phyloP scores from a whole-genome alignment of 2,797 vertebrate genomes.

The Hippocampus kuda region DNA sequence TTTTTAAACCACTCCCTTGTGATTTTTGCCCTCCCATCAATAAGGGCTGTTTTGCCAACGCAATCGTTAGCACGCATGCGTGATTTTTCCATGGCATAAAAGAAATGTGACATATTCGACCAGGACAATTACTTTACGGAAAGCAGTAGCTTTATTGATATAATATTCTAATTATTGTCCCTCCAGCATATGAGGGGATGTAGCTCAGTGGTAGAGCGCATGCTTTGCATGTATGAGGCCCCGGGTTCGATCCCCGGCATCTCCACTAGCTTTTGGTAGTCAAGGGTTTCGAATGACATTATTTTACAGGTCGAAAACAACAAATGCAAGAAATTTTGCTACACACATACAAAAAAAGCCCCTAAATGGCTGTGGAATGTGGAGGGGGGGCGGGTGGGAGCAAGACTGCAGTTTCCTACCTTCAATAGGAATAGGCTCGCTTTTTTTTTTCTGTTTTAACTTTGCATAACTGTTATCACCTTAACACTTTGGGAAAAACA shows the following conservation, averaged over 20 bases:
- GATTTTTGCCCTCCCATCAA: neutral
- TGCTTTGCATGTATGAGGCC: conserved; percentile 75
- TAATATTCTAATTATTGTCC: fast-evolving
- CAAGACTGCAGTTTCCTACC: no score
- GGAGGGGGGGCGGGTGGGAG: no score
- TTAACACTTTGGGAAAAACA: no score
- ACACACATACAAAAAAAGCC: no score
- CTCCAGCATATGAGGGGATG: conserved; percentile 41
- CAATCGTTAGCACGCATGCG: neutral
- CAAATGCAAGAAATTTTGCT: no score
- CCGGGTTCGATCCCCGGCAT: conserved; percentile 73
- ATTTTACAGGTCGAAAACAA: no score
- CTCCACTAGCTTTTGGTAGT: conserved; percentile 31
- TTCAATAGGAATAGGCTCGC: no score
- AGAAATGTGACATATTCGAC: neutral
- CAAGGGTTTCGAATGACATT: no score
- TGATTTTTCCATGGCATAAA: neutral
- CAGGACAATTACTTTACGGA: neutral
- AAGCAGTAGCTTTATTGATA: neutral
- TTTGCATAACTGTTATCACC: no score
- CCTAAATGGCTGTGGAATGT: no score
- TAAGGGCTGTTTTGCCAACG: neutral
- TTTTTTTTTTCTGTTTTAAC: no score
- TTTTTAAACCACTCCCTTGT: neutral
- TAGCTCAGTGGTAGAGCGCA: conserved; percentile 75